Base-by-base conservation (phyloP, 1,140 invertebrate species). In the Pseudomyrmex concolor region DNA sequence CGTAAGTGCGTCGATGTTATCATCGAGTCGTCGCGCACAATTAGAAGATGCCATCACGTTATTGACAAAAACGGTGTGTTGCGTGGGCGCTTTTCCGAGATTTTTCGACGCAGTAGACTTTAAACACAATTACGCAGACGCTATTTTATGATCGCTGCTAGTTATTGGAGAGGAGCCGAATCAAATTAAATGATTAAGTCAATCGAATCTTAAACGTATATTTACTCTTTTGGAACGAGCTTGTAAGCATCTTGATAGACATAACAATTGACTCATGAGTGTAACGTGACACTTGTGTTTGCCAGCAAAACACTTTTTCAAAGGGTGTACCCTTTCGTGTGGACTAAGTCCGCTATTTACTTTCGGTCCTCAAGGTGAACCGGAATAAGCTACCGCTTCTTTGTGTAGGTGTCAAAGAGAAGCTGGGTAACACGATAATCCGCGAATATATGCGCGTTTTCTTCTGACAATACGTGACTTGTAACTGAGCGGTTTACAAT, bases 351-450 rank as follows among this genome's bases (percentile, higher is more conserved):
- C 45, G 67, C 22, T 67, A 84, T 88, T 88, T 83, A 89, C 85
- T 84, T 88, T 89, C 89, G 62, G 60, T 74, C 85, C 83, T 89
- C 92, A 93, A 92, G 92, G 92, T 92, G 84, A 93, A 91, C 92
- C 90, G 85, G 84, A 92, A 90, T 88, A 86, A 70, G 82, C 81
- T 83, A 83, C 64, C 60, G 66, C 84, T 19, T 89, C 85, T 51
- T 89, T 66, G 73, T 77, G 92, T 92, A 86, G 92, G 92, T 90
- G 90, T 90, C 71, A 77, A 88, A 89, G 77, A 87, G 84, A 85
- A 77, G 85, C 77, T 83, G 55, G 10, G 85, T 89, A 89, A 90
- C 83, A 84, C 55, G 72, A 80, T 84, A 87, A 73, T 76, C 48
- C 55, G 54, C 19, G 50, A 25, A 80, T 59, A 57, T n/a, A 34